Percentiles rank a stretch among this genome's conserved stretches.
These are phyloP conservation scores for Tolmerus cingulatus DNA, from an alignment of 2,888 invertebrate genomes.

Conservation along the genomic window DNA sequence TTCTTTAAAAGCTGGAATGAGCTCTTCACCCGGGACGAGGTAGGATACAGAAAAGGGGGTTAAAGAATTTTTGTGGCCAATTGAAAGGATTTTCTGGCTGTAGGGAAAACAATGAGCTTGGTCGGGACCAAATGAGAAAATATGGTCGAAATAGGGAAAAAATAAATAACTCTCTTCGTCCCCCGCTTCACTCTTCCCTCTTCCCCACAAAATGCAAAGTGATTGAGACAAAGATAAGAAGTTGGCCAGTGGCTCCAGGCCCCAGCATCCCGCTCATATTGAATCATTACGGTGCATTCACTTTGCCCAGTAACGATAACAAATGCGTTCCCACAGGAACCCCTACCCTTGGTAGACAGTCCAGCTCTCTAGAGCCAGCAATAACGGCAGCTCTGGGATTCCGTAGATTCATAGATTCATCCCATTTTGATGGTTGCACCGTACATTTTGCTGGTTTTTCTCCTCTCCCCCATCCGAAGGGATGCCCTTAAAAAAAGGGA, in stretches of 20 bases:
- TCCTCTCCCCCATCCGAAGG: neutral
- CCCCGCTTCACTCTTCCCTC: neutral
- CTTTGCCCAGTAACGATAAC: slow-evolving; percentile 9
- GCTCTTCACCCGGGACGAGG: neutral
- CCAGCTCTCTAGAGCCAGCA: neutral
- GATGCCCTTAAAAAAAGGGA: neutral
- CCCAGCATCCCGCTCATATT: neutral
- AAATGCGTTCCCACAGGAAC: neutral
- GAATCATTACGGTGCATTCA: slow-evolving; percentile 24
- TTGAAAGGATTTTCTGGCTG: neutral
- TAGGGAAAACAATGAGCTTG: neutral
- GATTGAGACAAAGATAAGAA: slow-evolving; percentile 12
- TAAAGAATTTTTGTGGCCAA: neutral
- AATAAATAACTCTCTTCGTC: neutral
- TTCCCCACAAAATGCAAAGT: neutral
- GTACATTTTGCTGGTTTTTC: neutral
- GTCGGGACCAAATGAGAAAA: neutral
- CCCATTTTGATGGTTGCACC: neutral
- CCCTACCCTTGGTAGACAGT: neutral
- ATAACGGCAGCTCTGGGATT: neutral
- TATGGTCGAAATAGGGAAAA: neutral
- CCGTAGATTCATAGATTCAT: neutral
- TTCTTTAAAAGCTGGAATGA: neutral
- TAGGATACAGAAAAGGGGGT: neutral
- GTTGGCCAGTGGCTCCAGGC: neutral